Percentiles rank a stretch among this genome's conserved stretches.
Conservation (phyloP, 2,888 invertebrate genomes). For the Acrobasis consociella region DNA sequence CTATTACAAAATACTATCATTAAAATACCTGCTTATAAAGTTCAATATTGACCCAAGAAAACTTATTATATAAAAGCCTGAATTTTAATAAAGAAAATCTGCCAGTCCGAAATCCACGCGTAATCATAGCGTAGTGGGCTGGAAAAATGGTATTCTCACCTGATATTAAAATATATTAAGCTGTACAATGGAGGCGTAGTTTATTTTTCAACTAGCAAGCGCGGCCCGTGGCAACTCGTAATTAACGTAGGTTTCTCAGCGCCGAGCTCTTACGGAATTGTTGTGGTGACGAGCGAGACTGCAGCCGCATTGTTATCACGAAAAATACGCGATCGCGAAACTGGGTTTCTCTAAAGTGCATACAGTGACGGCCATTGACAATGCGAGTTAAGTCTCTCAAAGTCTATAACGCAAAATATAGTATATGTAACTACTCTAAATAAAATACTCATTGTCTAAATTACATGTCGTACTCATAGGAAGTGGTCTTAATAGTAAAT, state of each 20-base stretch:
- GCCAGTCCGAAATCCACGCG: conserved; percentile 6
- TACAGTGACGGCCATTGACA: background rate
- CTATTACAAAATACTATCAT: too few species aligned
- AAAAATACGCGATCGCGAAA: conserved; percentile 35
- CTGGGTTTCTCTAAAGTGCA: conserved; percentile 22
- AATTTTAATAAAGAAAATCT: conserved; percentile 16
- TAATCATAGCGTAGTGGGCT: conserved; percentile 14
- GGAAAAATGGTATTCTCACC: conserved; percentile 28
- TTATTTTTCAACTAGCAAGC: conserved; percentile 54
- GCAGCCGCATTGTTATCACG: conserved; percentile 46
- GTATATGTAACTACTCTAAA: too few species aligned
- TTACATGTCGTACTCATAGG: too few species aligned
- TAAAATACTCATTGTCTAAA: too few species aligned
- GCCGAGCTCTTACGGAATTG: conserved; percentile 57
- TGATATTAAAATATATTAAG: conserved; percentile 50
- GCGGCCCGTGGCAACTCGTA: conserved; percentile 57
- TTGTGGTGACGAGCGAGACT: conserved; percentile 52
- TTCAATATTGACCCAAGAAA: too few species aligned
- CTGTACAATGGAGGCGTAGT: conserved; percentile 39
- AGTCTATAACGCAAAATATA: too few species aligned
- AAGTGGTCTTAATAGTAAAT: too few species aligned
- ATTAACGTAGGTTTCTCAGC: conserved; percentile 66
- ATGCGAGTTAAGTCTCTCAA: too few species aligned
- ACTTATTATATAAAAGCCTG: background rate
- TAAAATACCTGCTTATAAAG: too few species aligned